Percentiles rank a stretch among this genome's conserved stretches.
phyloP scores from a whole-genome alignment of 1,140 invertebrate species.

The Trichomalopsis sarcophagae region DNA sequence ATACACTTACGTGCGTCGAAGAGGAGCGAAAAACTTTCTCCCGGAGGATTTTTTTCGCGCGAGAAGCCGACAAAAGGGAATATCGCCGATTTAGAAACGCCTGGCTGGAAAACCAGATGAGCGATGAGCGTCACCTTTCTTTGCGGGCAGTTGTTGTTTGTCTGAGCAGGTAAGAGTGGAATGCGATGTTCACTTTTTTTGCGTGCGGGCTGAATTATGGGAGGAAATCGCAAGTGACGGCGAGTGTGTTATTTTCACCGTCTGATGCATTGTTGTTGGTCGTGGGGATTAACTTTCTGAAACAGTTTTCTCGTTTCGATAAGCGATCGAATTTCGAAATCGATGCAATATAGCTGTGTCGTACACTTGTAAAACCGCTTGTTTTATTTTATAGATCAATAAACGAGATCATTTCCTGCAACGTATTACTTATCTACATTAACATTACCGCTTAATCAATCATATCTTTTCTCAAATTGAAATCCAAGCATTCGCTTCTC shows the following conservation, averaged over 20 bases:
- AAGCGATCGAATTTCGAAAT: neutral
- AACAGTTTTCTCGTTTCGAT: neutral
- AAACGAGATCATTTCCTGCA: neutral
- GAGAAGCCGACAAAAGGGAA: neutral
- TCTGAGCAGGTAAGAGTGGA: neutral
- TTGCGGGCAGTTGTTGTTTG: neutral
- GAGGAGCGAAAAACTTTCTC: constrained; percentile 37
- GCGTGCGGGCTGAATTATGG: too few species aligned
- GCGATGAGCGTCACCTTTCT: neutral
- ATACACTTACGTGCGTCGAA: neutral
- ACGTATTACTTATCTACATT: neutral
- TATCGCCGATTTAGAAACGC: constrained; percentile 5
- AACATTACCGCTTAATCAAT: too few species aligned
- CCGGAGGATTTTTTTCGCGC: neutral
- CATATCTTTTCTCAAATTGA: too few species aligned
- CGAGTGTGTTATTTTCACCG: too few species aligned
- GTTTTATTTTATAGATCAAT: neutral
- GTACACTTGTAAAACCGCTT: too few species aligned
- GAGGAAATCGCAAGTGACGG: too few species aligned
- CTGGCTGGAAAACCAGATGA: too few species aligned
- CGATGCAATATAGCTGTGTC: too few species aligned
- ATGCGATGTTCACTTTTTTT: too few species aligned
- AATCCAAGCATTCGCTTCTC: too few species aligned
- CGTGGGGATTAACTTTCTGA: too few species aligned
- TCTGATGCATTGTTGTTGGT: too few species aligned